These are phyloP conservation scores for Onchidella celtica DNA, from an alignment of 2,888 invertebrate species.

Conservation along the genomic window DNA sequence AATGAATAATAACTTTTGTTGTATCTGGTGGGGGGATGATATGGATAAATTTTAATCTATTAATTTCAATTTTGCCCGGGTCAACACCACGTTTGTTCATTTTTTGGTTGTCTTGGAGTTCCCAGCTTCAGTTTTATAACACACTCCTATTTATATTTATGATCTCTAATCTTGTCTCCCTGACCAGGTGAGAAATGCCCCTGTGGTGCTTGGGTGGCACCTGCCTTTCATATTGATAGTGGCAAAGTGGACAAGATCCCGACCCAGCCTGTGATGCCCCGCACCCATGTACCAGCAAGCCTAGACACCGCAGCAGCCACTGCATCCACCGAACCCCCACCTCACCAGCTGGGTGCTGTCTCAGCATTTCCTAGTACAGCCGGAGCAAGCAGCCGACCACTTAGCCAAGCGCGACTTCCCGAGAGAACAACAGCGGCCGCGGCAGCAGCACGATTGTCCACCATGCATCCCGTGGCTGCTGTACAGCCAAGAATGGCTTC, in stretches of 20 bases:
- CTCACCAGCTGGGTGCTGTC: slow-evolving; percentile 34
- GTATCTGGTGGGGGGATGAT: no score
- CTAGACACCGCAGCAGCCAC: neutral
- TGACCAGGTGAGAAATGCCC: slow-evolving; percentile 91
- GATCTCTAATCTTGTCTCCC: no score
- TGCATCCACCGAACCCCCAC: neutral
- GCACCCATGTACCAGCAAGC: neutral
- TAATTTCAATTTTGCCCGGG: no score
- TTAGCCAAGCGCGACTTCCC: slow-evolving; percentile 15
- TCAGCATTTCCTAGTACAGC: slow-evolving; percentile 28
- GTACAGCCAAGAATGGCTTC: slow-evolving; percentile 30
- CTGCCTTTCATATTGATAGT: slow-evolving; percentile 94
- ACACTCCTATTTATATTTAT: no score
- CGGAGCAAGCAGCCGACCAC: neutral
- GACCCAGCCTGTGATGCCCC: slow-evolving; percentile 57
- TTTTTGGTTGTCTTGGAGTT: no score
- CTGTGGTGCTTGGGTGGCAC: slow-evolving; percentile 93
- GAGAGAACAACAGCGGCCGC: slow-evolving; percentile 7
- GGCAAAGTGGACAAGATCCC: slow-evolving; percentile 95
- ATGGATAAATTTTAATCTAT: no score
- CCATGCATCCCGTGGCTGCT: slow-evolving; percentile 21
- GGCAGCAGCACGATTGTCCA: slow-evolving; percentile 1
- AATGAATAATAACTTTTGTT: no score
- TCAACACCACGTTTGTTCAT: no score
- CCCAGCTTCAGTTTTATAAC: no score